Percentiles rank a stretch among this genome's conserved stretches.
Conservation (phyloP, 37 sponge, comb jelly and placozoan genomes). For the Eunapius fragilis region DNA sequence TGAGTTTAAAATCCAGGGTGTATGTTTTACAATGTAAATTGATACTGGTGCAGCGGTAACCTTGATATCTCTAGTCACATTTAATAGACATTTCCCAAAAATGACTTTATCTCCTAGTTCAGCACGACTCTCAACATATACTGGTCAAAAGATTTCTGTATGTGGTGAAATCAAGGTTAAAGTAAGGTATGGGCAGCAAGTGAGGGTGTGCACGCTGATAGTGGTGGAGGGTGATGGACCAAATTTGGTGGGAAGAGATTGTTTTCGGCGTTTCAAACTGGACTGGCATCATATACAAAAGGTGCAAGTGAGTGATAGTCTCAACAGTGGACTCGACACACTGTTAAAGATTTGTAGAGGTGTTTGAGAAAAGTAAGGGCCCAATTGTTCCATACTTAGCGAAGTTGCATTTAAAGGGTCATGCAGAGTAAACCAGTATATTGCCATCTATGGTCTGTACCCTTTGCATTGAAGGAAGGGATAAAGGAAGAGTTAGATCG, state of each 20-base stretch:
- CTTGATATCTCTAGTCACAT: not conserved
- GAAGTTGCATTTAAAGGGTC: constrained; percentile 7
- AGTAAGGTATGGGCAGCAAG: constrained; percentile 15
- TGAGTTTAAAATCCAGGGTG: not conserved
- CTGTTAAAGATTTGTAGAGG: constrained; percentile 19
- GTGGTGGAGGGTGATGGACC: constrained; percentile 41
- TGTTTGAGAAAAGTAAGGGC: constrained; percentile 18
- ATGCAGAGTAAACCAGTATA: constrained; percentile 12
- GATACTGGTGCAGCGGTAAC: constrained; percentile 38
- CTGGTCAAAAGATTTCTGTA: not conserved
- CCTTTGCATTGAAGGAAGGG: constrained; percentile 8
- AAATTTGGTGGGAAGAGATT: constrained; percentile 26
- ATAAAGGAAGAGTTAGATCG: constrained; percentile 12
- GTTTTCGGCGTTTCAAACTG: constrained; percentile 3
- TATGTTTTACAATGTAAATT: constrained; percentile 13
- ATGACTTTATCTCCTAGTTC: not conserved
- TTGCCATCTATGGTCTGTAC: constrained; percentile 2
- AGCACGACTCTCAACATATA: not conserved
- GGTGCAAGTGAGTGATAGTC: not conserved
- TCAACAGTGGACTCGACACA: not conserved
- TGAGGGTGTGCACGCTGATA: not conserved
- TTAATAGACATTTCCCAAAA: constrained; percentile 5
- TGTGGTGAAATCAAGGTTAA: constrained; percentile 6
- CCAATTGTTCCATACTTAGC: constrained; percentile 12
- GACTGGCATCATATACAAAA: constrained; percentile 28